Evolutionary conservation across 2,888 invertebrate genomes (phyloP).

Genomic region (Malthinus flaveolus): DNA sequence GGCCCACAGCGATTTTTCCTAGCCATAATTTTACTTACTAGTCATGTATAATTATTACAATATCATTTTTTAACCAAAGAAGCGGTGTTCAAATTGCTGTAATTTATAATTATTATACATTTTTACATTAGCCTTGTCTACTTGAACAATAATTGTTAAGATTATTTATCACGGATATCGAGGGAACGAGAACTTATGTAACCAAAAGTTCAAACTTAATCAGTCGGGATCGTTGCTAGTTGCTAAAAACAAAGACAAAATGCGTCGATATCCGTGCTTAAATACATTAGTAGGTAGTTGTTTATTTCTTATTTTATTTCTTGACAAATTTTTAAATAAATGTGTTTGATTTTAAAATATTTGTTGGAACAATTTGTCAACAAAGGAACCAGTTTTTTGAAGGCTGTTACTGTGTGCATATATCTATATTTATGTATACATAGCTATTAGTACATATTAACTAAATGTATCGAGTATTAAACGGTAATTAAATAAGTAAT

Average conservation of each 20-base stretch:
- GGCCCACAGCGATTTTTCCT: conserved; percentile 73
- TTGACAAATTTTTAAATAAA: neutral
- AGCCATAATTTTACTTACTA: conserved; percentile 54
- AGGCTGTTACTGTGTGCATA: conserved; percentile 35
- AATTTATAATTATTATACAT: neutral
- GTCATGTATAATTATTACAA: conserved; percentile 33
- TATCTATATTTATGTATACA: conserved; percentile 7
- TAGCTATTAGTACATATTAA: neutral
- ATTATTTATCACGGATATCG: no score
- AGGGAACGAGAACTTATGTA: no score
- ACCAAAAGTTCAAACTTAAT: no score
- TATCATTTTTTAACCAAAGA: conserved; percentile 41
- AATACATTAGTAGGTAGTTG: no score
- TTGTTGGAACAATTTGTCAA: conserved; percentile 6
- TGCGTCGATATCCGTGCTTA: no score
- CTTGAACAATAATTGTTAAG: no score
- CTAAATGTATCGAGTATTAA: no score
- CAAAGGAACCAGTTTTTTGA: conserved; percentile 37
- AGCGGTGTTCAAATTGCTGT: conserved; percentile 12
- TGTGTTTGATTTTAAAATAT: conserved; percentile 2
- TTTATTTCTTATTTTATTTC: neutral
- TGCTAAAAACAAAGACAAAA: no score
- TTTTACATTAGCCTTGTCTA: neutral
- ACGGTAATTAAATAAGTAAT: no score
- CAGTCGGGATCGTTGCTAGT: no score